Base-by-base conservation (phyloP, 1,140 invertebrate genomes). In the Drosophila obscura region DNA sequence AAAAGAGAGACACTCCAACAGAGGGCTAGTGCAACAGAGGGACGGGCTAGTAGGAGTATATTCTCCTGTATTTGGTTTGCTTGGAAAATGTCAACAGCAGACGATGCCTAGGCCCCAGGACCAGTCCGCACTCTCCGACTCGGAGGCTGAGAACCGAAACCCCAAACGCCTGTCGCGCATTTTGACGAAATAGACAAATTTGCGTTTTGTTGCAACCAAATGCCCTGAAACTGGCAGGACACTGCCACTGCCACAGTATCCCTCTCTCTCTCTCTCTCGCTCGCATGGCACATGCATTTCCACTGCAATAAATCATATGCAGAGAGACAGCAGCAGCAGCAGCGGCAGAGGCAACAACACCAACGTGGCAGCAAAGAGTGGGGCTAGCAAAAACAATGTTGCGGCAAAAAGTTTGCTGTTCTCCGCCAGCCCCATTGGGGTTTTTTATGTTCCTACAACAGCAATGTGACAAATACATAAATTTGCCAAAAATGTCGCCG, bases 401-500 rank as follows among this genome's bases (percentile, higher is more conserved):
- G 82, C 61, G 74, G 77, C 69, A 87, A 87, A 87, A 87, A 79
- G 57, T 73, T 87, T 73, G 51, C 56, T 78, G 61, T 78, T 72
- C 11, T 5, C 31, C 75, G 60, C 5, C 13, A 16, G 6, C 48
- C n/a, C 19, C 16, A 13, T 43, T 48, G 5, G 24, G 16, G 19
- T 76, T 75, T 68, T 77, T 77, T 80, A 63, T 74, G 48, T 55
- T 65, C 71, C 61, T 28, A 46, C 44, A 69, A 71, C 67, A 58
- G 65, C 65, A 71, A 77, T 80, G 80, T 89, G 84, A 89, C 84
- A 89, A 89, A 89, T 89, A 90, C 84, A 89, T 89, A 89, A 89
- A 89, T 89, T 89, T 89, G 84, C 80, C 84, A 89, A 89, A 89
- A 89, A 89, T 85, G 84, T 89, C 84, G 84, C 80, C 84, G 85